Evolutionary conservation across 2,113 vertebrate species (phyloP), one percentile per base, ranked within the genome.

Genomic region (Camelus dromedarius): DNA sequence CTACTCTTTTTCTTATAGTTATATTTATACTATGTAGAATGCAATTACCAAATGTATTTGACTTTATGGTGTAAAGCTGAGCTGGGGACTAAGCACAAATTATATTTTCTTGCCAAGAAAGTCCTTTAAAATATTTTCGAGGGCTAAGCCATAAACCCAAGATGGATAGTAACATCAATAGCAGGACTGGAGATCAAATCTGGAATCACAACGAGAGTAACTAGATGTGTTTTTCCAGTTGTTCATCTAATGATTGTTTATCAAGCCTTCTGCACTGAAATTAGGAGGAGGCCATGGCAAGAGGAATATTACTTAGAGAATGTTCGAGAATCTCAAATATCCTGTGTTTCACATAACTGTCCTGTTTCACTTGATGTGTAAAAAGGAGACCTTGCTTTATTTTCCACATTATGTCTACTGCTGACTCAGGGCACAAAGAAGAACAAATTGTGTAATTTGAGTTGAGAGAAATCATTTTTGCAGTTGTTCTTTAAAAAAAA

Each of bases 361-460:
- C 75, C 48, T 48, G 20, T 87, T 94, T 95, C 75, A 96, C 42
- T 96, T 97, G 86, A 66, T 14, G 48, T 83, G 42, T 90, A 50
- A 46, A 91, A 76, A 92, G 66, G 60, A 85, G 58, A 90, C 52
- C 80, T 96, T 92, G 86, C 96, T 96, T 96, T 97, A 96, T 98
- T 98, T 98, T 96, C 95, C 96, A 96, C 83, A 96, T 87, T 84
- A 75, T 94, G 96, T 83, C 97, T 98, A 77, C 42, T 97, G 98
- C 97, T 98, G 98, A 98, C 97, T 98, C 97, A 98, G 97, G 96
- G 93, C 89, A 94, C 93, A 95, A 54, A 97, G 95, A 97, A 97
- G 97, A 98, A 97, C 97, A 97, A 98, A 98, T 97, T 98, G 98
- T 98, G 97, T 98, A 98, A 98, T 97, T 96, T 97, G 96, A 98